Percentiles rank a stretch among this genome's conserved stretches.
phyloP scores from a whole-genome alignment of 2,888 invertebrate species.

The Chloroclystis v-ata region DNA sequence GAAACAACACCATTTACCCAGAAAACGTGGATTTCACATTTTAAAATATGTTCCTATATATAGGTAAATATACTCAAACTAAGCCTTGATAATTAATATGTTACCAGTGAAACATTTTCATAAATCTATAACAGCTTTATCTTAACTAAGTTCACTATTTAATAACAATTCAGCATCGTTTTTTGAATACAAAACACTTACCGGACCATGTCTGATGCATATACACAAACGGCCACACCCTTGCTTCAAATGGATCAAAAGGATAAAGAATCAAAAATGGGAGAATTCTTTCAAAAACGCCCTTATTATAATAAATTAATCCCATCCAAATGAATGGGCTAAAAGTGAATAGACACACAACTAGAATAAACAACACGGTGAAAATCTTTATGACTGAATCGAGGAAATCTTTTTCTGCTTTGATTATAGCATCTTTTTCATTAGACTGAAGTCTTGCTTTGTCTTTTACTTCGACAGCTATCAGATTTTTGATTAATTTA shows the following conservation, averaged over 20 bases:
- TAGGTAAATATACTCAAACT: no score
- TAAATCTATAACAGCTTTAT: no score
- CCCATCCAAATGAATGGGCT: slow-evolving; percentile 41
- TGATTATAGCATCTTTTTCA: slow-evolving; percentile 34
- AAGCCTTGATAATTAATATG: no score
- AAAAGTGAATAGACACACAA: slow-evolving; percentile 37
- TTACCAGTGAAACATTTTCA: no score
- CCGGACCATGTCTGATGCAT: slow-evolving; percentile 52
- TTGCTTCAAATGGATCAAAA: slow-evolving; percentile 45
- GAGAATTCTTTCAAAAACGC: slow-evolving; percentile 38
- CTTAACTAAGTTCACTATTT: no score
- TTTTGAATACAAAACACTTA: no score
- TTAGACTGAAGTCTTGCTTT: slow-evolving; percentile 7
- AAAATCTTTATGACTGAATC: slow-evolving; percentile 38
- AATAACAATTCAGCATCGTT: no score
- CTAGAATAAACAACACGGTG: slow-evolving; percentile 34
- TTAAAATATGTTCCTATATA: no score
- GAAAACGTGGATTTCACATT: no score
- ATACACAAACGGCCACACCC: slow-evolving; percentile 51
- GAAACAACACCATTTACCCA: background rate
- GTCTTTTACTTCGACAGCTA: slow-evolving; percentile 35
- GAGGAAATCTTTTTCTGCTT: slow-evolving; percentile 38
- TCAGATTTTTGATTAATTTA: slow-evolving; percentile 34
- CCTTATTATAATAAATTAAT: slow-evolving; percentile 40
- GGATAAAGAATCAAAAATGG: slow-evolving; percentile 55